Base-by-base conservation (phyloP, 1,140 invertebrate species). In the Ruditapes philippinarum region DNA sequence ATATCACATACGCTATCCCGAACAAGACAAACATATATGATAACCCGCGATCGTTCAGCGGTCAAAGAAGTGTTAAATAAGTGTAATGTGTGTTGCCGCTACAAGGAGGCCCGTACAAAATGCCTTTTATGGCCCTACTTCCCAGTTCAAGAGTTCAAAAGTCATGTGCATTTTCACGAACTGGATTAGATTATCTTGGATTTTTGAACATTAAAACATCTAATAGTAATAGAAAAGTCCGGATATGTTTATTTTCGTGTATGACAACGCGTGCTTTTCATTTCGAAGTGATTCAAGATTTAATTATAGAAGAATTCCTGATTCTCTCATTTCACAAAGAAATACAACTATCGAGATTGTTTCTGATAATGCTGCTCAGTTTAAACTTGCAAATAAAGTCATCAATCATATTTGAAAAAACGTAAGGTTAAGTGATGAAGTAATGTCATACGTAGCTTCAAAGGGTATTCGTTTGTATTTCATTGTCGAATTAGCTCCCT, bases 71-170 rank as follows among this genome's bases (percentile, higher is more conserved):
- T 82, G 5, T 11, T 82, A 1, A 36, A n/a, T n/a, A 4, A 11
- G 38, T 82, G 80, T 40, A 12, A 2, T 5, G 33, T 65, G 5
- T 82, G 80, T 42, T 33, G 80, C 36, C 19, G 80, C 40, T 14
- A 36, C 54, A 54, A 81, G 80, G 80, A 11, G 62, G 60, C 3
- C 57, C 62, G 14, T 83, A 83, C 31, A 83, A 45, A 70, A 83
- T 70, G 80, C 57, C 80, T 45, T 25, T 22, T 1, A 42, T 83
- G 54, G 9, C 80, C 0, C 28, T 60, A 28, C 45, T 68, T 28
- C 80, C 80, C 42, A 7, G 0, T 42, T 70, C 31, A 12, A 45
- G 82, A 60, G 54, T 80, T 3, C n/a, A 12, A 33, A 31, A 80
- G 25, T 57, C 49, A 14, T 12, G 0, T 12, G 36, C 78, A 11